A percentile compares a stretch with the other conserved stretches of the same genome.
Conservation (phyloP, 2,888 invertebrate species). For the Tuberolachnus salignus region DNA sequence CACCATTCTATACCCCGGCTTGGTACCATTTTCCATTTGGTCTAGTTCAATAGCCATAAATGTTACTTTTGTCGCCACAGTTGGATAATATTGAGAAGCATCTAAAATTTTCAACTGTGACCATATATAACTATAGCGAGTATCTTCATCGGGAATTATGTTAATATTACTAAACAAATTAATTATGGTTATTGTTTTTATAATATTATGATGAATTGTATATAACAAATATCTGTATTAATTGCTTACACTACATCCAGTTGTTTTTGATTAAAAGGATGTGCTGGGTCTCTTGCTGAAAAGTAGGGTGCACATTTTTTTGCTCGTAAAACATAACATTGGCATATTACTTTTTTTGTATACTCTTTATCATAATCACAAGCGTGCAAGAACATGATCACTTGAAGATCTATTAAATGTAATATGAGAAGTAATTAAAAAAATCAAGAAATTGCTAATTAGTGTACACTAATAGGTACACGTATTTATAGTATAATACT, state of each 20-base stretch:
- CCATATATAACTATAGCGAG: slow-evolving; percentile 51
- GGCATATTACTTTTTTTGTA: slow-evolving; percentile 59
- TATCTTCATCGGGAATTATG: slow-evolving; percentile 52
- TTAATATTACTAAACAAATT: slow-evolving; percentile 24
- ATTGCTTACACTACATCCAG: slow-evolving; percentile 57
- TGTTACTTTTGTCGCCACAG: slow-evolving; percentile 59
- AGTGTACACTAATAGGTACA: no score
- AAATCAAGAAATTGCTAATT: neutral
- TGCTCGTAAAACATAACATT: slow-evolving; percentile 59
- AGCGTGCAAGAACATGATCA: slow-evolving; percentile 59
- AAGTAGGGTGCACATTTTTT: slow-evolving; percentile 58
- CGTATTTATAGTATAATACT: neutral
- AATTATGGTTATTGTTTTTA: neutral
- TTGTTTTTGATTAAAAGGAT: slow-evolving; percentile 57
- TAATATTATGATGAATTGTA: neutral
- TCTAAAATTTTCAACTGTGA: slow-evolving; percentile 58
- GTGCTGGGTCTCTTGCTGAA: slow-evolving; percentile 57
- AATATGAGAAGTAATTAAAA: neutral
- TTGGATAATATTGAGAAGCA: slow-evolving; percentile 58
- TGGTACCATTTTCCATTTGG: slow-evolving; percentile 59
- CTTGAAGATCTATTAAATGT: slow-evolving; percentile 58
- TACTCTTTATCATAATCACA: slow-evolving; percentile 59
- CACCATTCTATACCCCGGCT: slow-evolving; percentile 59
- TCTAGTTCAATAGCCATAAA: slow-evolving; percentile 59
- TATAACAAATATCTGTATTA: neutral